phyloP scores from a whole-genome alignment of 2,113 vertebrate genomes.

The Ptilorrhoa leucosticta region DNA sequence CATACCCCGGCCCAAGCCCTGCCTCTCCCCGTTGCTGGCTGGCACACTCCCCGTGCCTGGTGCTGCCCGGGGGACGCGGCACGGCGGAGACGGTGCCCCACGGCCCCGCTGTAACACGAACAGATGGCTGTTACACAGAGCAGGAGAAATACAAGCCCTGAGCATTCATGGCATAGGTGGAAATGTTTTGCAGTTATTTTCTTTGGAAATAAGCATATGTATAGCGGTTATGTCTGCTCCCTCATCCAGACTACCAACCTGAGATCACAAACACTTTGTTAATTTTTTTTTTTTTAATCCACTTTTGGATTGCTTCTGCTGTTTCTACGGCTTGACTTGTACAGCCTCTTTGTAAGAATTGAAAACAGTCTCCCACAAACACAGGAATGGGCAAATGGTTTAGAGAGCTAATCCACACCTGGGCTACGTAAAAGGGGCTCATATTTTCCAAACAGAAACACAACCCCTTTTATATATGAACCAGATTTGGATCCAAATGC shows the following conservation, averaged over 20 bases:
- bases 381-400: slow-evolving; percentile 61
- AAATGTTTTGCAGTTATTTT: slow-evolving; percentile 34
- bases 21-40: background rate
- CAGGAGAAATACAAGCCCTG: background rate
- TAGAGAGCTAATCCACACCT: slow-evolving; percentile 72
- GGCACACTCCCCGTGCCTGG: background rate
- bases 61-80: background rate
- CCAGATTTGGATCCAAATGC: slow-evolving; percentile 64
- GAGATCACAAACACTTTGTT: slow-evolving; percentile 70
- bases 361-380: slow-evolving; percentile 65
- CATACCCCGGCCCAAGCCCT: background rate
- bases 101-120: background rate
- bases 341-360: slow-evolving; percentile 68
- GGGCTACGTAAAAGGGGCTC: slow-evolving; percentile 64
- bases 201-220: slow-evolving; percentile 26
- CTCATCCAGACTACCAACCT: slow-evolving; percentile 63
- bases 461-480: slow-evolving; percentile 65
- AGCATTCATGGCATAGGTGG: background rate
- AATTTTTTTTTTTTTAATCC: slow-evolving; percentile 45
- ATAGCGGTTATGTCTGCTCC: slow-evolving; percentile 38
- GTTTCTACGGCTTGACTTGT: slow-evolving; percentile 67
- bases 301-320: slow-evolving; percentile 67
- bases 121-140: background rate
- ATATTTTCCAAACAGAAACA: slow-evolving; percentile 74
- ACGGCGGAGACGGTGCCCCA: background rate